Evolutionary conservation across 1,140 invertebrate species (phyloP).

Genomic region (Mactra quadrangularis): DNA sequence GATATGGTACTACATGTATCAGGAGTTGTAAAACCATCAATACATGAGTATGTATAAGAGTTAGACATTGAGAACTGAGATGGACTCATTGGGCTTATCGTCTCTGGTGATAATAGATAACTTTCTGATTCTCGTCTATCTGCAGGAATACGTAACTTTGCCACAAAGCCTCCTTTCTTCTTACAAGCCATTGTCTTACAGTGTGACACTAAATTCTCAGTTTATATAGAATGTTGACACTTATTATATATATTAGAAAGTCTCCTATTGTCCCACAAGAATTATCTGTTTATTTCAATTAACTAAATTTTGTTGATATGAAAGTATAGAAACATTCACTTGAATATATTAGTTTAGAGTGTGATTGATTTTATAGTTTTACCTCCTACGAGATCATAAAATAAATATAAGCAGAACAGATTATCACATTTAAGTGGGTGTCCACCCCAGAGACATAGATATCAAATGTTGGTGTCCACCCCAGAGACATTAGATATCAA

Average conservation of each 20-base stretch:
- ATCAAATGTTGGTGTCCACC: too few species aligned
- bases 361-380: too few species aligned
- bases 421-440: too few species aligned
- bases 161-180: neutral
- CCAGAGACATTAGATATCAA: too few species aligned
- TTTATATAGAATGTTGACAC: neutral
- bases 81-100: conserved; percentile 4
- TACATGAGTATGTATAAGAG: conserved; percentile 18
- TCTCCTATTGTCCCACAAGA: neutral
- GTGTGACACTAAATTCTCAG: too few species aligned
- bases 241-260: neutral
- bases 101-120: conserved; percentile 39
- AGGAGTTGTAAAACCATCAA: neutral
- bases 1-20: neutral
- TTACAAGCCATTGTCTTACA: conserved; percentile 29
- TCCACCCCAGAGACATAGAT: too few species aligned
- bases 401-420: too few species aligned
- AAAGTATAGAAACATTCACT: too few species aligned
- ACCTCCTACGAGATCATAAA: too few species aligned
- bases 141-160: conserved; percentile 17
- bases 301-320: too few species aligned
- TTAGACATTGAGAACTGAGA: conserved; percentile 11
- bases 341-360: too few species aligned
- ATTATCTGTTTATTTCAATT: neutral
- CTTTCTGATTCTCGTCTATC: conserved; percentile 41